phyloP scores from a whole-genome alignment of 2,797 vertebrate genomes.

The Poliocrania exsul region DNA sequence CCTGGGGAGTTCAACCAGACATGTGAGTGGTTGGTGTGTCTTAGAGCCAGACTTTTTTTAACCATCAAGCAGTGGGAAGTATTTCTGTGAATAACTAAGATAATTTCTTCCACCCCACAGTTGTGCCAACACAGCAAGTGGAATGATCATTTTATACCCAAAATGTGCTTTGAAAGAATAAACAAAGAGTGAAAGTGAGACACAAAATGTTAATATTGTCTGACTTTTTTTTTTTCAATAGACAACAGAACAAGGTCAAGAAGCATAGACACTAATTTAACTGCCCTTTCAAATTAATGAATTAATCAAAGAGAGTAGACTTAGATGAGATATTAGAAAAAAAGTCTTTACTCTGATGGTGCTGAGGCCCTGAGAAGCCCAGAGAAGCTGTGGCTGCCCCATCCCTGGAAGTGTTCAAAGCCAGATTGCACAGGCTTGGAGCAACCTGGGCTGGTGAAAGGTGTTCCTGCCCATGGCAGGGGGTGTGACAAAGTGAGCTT shows the following conservation, averaged over 20 bases:
- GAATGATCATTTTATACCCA: neutral
- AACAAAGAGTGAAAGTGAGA: neutral
- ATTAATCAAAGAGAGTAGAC: neutral
- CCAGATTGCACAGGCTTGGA: neutral
- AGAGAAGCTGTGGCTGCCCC: neutral
- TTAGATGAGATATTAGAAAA: neutral
- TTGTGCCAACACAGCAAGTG: neutral
- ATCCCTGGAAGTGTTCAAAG: neutral
- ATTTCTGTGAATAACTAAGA: neutral
- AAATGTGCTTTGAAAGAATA: neutral
- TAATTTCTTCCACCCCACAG: neutral
- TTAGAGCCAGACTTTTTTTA: neutral
- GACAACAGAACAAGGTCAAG: neutral
- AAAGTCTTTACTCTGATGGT: neutral
- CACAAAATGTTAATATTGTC: neutral
- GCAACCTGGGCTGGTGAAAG: fast-evolving
- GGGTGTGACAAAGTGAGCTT: fast-evolving
- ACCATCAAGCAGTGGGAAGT: neutral
- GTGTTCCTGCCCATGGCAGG: neutral
- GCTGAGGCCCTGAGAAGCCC: fast-evolving
- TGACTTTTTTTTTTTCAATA: neutral
- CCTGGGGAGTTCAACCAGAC: neutral
- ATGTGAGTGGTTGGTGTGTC: neutral
- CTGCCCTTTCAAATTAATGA: neutral
- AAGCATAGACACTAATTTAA: neutral